These are phyloP conservation scores for Morpho deidamia DNA, from an alignment of 2,888 invertebrate genomes.

Conservation along the genomic window DNA sequence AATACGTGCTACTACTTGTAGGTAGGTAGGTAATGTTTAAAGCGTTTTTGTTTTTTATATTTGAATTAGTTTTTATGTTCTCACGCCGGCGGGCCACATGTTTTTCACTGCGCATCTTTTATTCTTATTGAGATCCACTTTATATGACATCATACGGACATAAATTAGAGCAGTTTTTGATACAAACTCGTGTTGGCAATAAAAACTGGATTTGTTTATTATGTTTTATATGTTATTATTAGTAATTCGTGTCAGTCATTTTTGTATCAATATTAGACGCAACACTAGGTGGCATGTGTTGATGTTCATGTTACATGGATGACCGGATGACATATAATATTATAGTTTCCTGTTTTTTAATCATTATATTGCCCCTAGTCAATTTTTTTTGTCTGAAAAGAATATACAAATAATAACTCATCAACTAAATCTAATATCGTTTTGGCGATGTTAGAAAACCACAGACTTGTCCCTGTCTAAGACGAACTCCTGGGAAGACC, in stretches of 20 bases:
- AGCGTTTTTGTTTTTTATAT: conserved; percentile 49
- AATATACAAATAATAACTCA: too few relatives aligned
- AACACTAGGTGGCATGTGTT: neutral
- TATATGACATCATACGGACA: conserved; percentile 54
- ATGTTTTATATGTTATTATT: conserved; percentile 38
- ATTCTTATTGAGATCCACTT: conserved; percentile 46
- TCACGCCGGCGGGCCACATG: conserved; percentile 68
- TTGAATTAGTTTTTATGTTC: conserved; percentile 58
- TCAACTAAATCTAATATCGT: too few relatives aligned
- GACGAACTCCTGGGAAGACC: too few relatives aligned
- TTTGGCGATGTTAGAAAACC: too few relatives aligned
- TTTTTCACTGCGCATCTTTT: conserved; percentile 66
- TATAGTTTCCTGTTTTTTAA: conserved; percentile 5
- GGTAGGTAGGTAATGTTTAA: conserved; percentile 34
- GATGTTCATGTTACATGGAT: neutral
- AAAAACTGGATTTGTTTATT: conserved; percentile 60
- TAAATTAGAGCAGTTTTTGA: conserved; percentile 66
- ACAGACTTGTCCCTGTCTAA: too few relatives aligned
- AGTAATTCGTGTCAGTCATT: conserved; percentile 17
- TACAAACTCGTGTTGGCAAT: conserved; percentile 57
- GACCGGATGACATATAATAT: conserved; percentile 6
- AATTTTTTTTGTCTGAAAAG: conserved; percentile 1
- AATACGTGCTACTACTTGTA: neutral
- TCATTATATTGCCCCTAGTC: conserved; percentile 2
- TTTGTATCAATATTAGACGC: conserved; percentile 5